Conservation (phyloP, 1,140 invertebrate species). For the Trissolcus basalis region DNA sequence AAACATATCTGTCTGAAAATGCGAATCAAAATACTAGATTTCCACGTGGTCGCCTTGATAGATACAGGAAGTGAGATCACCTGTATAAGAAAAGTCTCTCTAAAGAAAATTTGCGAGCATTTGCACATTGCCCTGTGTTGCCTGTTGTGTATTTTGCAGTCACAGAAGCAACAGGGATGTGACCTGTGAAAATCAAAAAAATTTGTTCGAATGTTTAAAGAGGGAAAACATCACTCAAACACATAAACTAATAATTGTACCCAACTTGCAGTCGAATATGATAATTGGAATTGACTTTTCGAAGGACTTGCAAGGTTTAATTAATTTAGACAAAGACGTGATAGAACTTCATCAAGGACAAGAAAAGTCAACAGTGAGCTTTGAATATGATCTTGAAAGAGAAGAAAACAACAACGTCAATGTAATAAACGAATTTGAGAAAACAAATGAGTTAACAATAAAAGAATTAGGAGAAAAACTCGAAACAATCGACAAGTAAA, state of each 20-base stretch:
- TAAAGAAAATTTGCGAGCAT: neutral
- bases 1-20: neutral
- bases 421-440: neutral
- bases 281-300: constrained; percentile 7
- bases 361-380: neutral
- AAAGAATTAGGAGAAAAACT: neutral
- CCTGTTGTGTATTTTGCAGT: constrained; percentile 16
- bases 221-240: neutral
- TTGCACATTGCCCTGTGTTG: constrained; percentile 13
- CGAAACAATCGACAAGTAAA: neutral
- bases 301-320: neutral
- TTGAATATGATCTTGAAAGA: neutral
- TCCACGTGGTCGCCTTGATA: neutral
- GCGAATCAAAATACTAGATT: neutral
- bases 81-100: constrained; percentile 23
- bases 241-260: neutral
- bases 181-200: constrained; percentile 15
- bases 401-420: neutral
- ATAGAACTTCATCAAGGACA: neutral
- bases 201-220: neutral
- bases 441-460: neutral
- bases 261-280: neutral
- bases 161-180: constrained; percentile 9
- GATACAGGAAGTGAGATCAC: constrained; percentile 42
- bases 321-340: neutral